A percentile compares a stretch with the other conserved stretches of the same genome.
phyloP scores from a whole-genome alignment of 2,797 vertebrate genomes.

The Sebastes goodei region DNA sequence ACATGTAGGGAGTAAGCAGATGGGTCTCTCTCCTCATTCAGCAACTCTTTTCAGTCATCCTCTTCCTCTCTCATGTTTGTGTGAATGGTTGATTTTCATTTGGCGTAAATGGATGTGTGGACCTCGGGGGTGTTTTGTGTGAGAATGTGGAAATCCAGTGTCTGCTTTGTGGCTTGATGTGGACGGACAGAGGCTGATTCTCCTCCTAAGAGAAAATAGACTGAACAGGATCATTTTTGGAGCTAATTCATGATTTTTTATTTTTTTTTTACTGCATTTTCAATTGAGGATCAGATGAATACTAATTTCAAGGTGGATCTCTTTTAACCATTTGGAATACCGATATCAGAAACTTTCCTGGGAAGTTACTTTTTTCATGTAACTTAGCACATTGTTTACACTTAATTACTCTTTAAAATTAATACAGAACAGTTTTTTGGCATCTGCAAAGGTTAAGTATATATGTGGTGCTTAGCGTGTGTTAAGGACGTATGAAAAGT shows the following conservation, averaged over 20 bases:
- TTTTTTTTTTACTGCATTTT: not conserved
- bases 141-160: not conserved
- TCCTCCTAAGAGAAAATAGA: not conserved
- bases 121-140: not conserved
- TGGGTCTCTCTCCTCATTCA: constrained; percentile 43
- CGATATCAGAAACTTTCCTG: not conserved
- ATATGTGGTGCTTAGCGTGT: not conserved
- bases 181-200: not conserved
- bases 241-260: not conserved
- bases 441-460: no score
- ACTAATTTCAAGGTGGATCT: not conserved
- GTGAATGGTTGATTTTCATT: constrained; percentile 1
- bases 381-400: not conserved
- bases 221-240: not conserved
- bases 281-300: not conserved
- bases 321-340: not conserved
- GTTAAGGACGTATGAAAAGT: not conserved
- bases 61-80: constrained; percentile 14
- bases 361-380: not conserved
- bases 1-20: constrained; percentile 35
- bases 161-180: not conserved
- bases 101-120: not conserved
- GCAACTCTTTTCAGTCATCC: constrained; percentile 45
- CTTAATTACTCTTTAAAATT: not conserved
- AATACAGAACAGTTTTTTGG: not conserved